Evolutionary conservation across 2,888 invertebrate genomes (phyloP), one percentile per base, ranked within the genome.

Genomic region (Rhimphoctona megacephalus): DNA sequence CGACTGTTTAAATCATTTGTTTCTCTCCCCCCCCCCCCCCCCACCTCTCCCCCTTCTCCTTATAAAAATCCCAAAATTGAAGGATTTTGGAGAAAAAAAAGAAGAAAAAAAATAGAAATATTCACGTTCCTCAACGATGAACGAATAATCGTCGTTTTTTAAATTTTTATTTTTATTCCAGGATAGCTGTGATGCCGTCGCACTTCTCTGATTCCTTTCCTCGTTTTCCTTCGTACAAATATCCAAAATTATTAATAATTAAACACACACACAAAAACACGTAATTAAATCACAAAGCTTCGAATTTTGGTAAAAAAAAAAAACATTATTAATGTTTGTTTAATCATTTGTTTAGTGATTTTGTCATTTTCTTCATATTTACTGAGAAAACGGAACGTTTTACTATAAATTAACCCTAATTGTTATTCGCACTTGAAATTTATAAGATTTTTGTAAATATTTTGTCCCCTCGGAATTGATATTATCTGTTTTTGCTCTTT

Each of bases 121-220:
- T 61, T 30, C 30, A 17, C 30, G 61, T 61, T 61, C 61, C 6
- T 30, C 61, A 2, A 30, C 17, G 61, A 30, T 30, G 39, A 70
- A 81, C 82, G 61, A 52, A 82, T 14, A 14, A 49, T n/a, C 73
- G 78, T 52, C 54, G 72, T 69, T 39, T 39, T 61, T 30, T 83
- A 72, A 36, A 88, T 90, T 88, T 86, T 91, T 89, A 89, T 88
- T 88, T 91, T 92, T 91, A 90, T 93, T 93, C 92, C 94, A 94
- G 94, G 94, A 91, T 93, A 94, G 93, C 94, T 93, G 49, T 67
- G 89, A 89, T 83, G 94, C 94, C 94, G 94, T 94, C 94, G 94
- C 94, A 94, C 94, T 92, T 92, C 90, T 89, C 88, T 91, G 90
- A 74, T 81, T 85, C 81, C 73, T 76, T 84, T 89, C 90, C 89